These are phyloP conservation scores for Melanotaenia duboulayi DNA, from an alignment of 2,113 vertebrate species.

Conservation along the genomic window DNA sequence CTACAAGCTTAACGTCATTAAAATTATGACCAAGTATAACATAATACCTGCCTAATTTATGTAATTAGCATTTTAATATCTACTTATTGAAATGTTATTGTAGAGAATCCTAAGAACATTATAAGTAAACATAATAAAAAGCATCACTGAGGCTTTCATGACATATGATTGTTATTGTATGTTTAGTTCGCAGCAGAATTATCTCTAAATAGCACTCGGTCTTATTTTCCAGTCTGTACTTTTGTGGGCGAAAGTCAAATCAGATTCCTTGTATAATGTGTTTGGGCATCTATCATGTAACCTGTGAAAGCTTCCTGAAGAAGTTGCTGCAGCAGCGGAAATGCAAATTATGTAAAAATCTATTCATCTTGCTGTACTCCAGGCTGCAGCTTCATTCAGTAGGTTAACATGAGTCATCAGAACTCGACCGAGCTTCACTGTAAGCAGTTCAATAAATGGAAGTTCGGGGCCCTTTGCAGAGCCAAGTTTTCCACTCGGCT, in stretches of 20 bases:
- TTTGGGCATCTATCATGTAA: not conserved
- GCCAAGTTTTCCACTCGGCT: slow-evolving; percentile 29
- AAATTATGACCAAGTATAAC: no score
- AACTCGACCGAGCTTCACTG: slow-evolving; percentile 17
- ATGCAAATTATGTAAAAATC: slow-evolving; percentile 31
- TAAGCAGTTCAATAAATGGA: slow-evolving; percentile 25
- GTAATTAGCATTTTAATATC: no score
- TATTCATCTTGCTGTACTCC: slow-evolving; percentile 11
- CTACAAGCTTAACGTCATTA: no score
- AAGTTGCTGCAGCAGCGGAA: not conserved
- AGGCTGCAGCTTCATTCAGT: slow-evolving; percentile 11
- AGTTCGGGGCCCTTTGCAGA: slow-evolving; percentile 14
- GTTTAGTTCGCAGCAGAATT: not conserved
- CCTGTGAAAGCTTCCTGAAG: slow-evolving; percentile 12
- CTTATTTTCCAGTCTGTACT: not conserved
- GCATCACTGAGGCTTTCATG: not conserved
- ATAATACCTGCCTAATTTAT: no score
- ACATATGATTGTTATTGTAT: not conserved
- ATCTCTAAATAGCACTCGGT: not conserved
- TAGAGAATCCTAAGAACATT: no score
- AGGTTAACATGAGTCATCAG: slow-evolving; percentile 52
- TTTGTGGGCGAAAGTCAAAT: slow-evolving; percentile 8
- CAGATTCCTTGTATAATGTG: slow-evolving; percentile 8
- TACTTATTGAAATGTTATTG: no score
- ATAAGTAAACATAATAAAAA: no score